phyloP scores from a whole-genome alignment of 2,797 vertebrate genomes.

The Champsocephalus esox region DNA sequence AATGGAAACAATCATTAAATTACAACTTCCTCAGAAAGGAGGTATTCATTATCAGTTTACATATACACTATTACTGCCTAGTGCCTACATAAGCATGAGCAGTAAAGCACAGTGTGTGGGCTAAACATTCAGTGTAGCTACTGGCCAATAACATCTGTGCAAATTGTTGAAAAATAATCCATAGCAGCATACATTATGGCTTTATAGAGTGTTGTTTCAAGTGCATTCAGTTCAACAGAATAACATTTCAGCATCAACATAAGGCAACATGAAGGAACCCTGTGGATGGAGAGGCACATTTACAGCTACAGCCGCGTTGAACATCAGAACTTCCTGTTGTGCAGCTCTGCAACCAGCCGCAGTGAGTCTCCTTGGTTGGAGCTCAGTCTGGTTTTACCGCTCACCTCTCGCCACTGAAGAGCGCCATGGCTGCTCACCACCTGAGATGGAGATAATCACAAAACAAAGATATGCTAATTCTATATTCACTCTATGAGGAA shows the following conservation, averaged over 20 bases:
- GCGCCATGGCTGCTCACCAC: conserved; percentile 37
- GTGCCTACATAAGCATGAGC: not conserved
- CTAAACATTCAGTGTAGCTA: not conserved
- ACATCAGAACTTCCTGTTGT: conserved; percentile 85
- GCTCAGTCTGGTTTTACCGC: conserved; percentile 79
- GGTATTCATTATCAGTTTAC: conserved; percentile 10
- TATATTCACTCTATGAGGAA: not conserved
- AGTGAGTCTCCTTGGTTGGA: conserved; percentile 87
- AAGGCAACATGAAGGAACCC: conserved; percentile 31
- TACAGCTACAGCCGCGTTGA: not conserved
- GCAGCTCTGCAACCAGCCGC: conserved; percentile 76
- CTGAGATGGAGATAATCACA: conserved; percentile 46
- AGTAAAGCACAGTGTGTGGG: conserved; percentile 11
- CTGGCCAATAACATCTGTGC: not conserved
- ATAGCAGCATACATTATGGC: conserved; percentile 26
- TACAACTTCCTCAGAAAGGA: not conserved
- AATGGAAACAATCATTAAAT: not conserved
- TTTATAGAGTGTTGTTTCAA: conserved; percentile 9
- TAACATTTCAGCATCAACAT: not conserved
- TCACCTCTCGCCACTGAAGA: conserved; percentile 89
- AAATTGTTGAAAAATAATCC: conserved; percentile 13
- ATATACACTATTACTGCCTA: not conserved
- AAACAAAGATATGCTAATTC: not conserved
- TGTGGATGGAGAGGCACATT: conserved; percentile 20
- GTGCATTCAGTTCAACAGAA: conserved; percentile 35